These are phyloP conservation scores for Drosophila antonietae DNA, from an alignment of 2,888 invertebrate genomes.

Conservation along the genomic window DNA sequence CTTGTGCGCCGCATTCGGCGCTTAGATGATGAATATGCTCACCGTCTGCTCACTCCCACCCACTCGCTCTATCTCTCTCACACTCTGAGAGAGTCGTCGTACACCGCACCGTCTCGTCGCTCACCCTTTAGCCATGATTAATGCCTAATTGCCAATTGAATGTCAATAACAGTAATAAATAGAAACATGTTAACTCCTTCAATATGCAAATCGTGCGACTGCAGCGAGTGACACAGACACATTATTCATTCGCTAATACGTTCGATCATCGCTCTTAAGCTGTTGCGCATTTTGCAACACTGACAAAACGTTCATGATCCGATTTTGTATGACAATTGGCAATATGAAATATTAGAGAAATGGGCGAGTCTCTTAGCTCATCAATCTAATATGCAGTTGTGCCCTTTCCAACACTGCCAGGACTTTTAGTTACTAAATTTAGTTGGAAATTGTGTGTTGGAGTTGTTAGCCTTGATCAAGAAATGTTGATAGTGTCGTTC, in stretches of 20 bases:
- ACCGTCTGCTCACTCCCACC: conserved; percentile 10
- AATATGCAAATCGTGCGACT: conserved; percentile 56
- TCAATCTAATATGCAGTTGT: neutral
- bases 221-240: conserved; percentile 53
- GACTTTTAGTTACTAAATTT: too few relatives aligned
- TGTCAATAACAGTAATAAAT: conserved; percentile 78
- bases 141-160: conserved; percentile 76
- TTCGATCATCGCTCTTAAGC: conserved; percentile 25
- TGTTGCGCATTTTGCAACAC: conserved; percentile 14
- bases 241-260: conserved; percentile 45
- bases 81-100: neutral
- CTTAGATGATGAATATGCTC: conserved; percentile 46
- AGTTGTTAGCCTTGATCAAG: too few relatives aligned
- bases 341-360: neutral
- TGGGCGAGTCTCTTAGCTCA: too few relatives aligned
- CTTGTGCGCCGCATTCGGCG: conserved; percentile 46
- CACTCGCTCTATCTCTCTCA: too few relatives aligned
- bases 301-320: neutral
- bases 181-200: conserved; percentile 66
- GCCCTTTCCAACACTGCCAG: neutral
- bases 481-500: too few relatives aligned
- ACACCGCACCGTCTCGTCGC: neutral
- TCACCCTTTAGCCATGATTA: conserved; percentile 57
- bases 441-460: too few relatives aligned
- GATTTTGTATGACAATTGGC: neutral